Evolutionary conservation across 2,888 invertebrate genomes (phyloP), one percentile per base, ranked within the genome.

Genomic region (Drosophila silvestris): DNA sequence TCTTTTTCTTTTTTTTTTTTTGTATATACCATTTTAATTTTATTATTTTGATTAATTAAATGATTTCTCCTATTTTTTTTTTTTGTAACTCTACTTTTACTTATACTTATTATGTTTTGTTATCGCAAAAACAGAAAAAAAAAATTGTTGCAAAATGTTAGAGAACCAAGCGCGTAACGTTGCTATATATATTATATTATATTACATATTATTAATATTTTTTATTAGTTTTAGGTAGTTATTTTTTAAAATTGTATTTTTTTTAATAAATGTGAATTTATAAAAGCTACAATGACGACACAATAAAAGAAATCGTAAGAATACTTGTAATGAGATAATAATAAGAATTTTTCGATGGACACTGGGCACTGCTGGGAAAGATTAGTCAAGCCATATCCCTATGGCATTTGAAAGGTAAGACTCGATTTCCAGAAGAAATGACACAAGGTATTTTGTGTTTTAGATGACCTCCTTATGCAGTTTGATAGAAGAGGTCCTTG

Each of bases 161-260:
- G 75, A 80, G 81, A 85, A 69, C 72, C 73, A 83, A 85, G 86
- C 89, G 84, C 89, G 80, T 80, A 85, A 88, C 86, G 89, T 85
- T 85, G 89, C 86, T 82, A 82, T 82, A 82, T 81, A 79, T 77
- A 81, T 79, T 81, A 74, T 78, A 78, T 68, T 76, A 67, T 72
- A 76, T 47, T 76, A 67, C 69, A 76, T 80, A 78, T 78, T 77
- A 85, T 75, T 70, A 80, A 73, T 84, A 86, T 86, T 88, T 87
- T 86, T 89, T 89, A 81, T 89, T 86, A 86, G 82, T 77, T 77
- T 75, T 86, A 84, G 83, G 86, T 89, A 89, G 87, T 86, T 89
- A 81, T 86, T 84, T 87, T 89, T 89, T 83, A 79, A 83, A 86
- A 85, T 89, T 86, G 89, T 89, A 85, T 81, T 82, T 85, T 86